Percentiles rank a stretch among this genome's conserved stretches.
phyloP scores from a whole-genome alignment of 2,797 vertebrate species.

The Sparidentex hasta region DNA sequence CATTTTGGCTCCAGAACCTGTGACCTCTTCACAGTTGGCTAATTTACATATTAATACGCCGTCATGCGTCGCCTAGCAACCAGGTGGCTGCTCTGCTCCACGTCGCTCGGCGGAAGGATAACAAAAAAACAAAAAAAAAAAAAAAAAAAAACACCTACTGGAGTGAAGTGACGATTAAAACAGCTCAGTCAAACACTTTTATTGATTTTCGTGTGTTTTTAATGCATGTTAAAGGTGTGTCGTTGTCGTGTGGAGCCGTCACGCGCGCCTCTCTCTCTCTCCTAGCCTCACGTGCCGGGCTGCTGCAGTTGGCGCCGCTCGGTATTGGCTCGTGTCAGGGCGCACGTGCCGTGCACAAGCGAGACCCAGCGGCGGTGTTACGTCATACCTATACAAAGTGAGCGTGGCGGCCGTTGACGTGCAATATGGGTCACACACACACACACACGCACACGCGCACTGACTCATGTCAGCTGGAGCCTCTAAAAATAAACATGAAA shows the following conservation, averaged over 20 bases:
- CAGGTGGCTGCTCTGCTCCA: not conserved
- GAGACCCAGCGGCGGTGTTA: constrained; percentile 58
- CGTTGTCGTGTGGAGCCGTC: not conserved
- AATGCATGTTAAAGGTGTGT: not conserved
- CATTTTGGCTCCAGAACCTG: not conserved
- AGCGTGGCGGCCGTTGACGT: constrained; percentile 3
- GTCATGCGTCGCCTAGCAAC: constrained; percentile 62
- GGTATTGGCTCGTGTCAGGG: constrained; percentile 32
- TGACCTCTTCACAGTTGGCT: constrained; percentile 41
- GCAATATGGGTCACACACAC: constrained; percentile 54
- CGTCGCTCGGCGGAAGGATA: not conserved
- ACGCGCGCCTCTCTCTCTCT: no score
- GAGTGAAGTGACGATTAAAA: not conserved
- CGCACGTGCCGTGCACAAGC: constrained; percentile 65
- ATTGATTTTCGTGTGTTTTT: not conserved
- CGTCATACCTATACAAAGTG: constrained; percentile 64
- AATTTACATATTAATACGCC: constrained; percentile 69
- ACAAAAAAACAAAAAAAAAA: not conserved
- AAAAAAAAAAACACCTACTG: no score
- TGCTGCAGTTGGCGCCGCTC: not conserved
- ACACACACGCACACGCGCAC: constrained; percentile 27
- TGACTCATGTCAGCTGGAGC: constrained; percentile 30
- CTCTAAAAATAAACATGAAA: constrained; percentile 34
- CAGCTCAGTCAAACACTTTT: not conserved
- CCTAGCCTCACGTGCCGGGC: constrained; percentile 27